These are phyloP conservation scores for Patella vulgata DNA, from an alignment of 1,140 invertebrate genomes.

Conservation along the genomic window DNA sequence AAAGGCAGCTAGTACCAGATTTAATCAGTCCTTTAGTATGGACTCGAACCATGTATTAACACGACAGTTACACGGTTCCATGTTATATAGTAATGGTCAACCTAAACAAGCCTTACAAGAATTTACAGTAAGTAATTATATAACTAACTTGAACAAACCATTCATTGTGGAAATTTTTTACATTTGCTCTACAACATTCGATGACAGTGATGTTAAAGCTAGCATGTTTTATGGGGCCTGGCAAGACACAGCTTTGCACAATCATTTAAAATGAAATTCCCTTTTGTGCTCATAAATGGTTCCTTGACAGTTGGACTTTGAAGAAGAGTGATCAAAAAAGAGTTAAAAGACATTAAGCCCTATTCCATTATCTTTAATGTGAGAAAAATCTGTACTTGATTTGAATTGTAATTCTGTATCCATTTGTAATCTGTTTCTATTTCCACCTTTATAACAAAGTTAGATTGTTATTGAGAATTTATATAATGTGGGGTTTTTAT, in stretches of 20 bases:
- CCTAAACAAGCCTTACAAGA: slow-evolving; percentile 35
- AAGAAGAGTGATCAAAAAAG: background rate
- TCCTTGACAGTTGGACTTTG: background rate
- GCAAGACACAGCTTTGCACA: too few species aligned
- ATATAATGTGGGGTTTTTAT: too few species aligned
- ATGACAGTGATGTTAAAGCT: too few species aligned
- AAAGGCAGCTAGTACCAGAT: slow-evolving; percentile 41
- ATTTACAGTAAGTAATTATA: slow-evolving; percentile 34
- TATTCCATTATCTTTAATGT: too few species aligned
- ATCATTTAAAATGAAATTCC: background rate
- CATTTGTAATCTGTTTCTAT: too few species aligned
- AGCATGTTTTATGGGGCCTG: too few species aligned
- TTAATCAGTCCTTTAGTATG: slow-evolving; percentile 52
- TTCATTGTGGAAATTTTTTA: background rate
- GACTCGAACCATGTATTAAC: slow-evolving; percentile 43
- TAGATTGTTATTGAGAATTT: too few species aligned
- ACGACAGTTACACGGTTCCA: slow-evolving; percentile 45
- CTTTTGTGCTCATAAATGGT: background rate
- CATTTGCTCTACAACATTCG: too few species aligned
- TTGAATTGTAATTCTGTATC: too few species aligned
- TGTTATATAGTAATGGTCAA: slow-evolving; percentile 51
- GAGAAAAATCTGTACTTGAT: too few species aligned
- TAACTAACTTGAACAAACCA: background rate
- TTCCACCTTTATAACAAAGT: too few species aligned
- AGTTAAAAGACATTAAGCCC: too few species aligned